Evolutionary conservation across 2,113 vertebrate species (phyloP), one percentile per base, ranked within the genome.

Genomic region (Larimichthys crocea): DNA sequence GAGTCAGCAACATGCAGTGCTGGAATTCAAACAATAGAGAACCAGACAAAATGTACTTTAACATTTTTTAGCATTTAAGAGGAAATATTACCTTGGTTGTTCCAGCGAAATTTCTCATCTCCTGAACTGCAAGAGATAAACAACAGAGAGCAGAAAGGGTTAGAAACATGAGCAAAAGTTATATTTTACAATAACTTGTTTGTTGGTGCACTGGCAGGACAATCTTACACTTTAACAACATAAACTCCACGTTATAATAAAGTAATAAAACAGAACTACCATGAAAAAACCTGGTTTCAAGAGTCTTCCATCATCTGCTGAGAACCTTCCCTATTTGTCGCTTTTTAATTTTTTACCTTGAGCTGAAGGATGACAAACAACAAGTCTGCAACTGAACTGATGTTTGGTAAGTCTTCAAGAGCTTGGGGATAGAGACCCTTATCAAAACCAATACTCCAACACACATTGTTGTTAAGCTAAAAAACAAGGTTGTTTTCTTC

Each of bases 51-150:
- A 66, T 46, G n/a, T 35, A 60, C 3, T 64, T 19, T 72, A 35
- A 80, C 26, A 26, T 26, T 26, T 26, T 26, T 26, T 26, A 26
- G 10, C 2, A 26, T 71, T 83, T 72, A n/a, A 61, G 16, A 35
- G 20, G 26, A 59, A 62, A 76, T 35, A 70, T 84, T 96, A 99
- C 98, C 98, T 99, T 99, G 98, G 82, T 97, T 97, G 92, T 99
- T 98, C 98, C 98, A 99, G 84, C 97, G 97, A 91, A 99, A 99
- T 89, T 98, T 98, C 85, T 99, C 98, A 92, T 99, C 98, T 73
- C 97, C 95, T 84, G 98, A 99, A 95, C 98, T 99, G 94, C 29
- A 90, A 88, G 91, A 95, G 82, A 68, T 88, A 92, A 92, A 85
- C 10, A 62, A 89, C 50, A 88, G 46, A 83, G 53, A 73, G 60